Evolutionary conservation across 2,888 invertebrate species (phyloP).

Genomic region (Ichneumon xanthorius): DNA sequence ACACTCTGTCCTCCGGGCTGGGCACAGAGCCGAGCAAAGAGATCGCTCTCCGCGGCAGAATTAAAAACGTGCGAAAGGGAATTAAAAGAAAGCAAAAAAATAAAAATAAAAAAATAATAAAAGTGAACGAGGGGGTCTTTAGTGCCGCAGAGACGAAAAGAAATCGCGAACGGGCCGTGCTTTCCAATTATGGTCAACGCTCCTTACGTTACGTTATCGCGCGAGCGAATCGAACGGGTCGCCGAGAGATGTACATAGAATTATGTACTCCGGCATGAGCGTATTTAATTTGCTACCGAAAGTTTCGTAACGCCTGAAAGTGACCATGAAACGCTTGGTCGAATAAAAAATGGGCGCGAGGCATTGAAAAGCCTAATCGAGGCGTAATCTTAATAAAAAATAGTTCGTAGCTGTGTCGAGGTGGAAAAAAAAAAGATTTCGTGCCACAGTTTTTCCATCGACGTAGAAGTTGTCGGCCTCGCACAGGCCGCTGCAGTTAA

Average conservation of each 20-base stretch:
- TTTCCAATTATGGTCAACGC: constrained; percentile 65
- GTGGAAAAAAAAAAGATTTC: neutral
- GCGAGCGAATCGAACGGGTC: constrained; percentile 3
- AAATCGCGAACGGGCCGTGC: constrained; percentile 44
- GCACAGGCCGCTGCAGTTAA: neutral
- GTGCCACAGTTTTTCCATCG: neutral
- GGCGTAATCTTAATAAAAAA: neutral
- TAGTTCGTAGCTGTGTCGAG: neutral
- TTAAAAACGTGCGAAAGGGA: constrained; percentile 44
- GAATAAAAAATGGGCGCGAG: neutral
- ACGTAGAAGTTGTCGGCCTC: neutral
- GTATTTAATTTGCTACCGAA: neutral
- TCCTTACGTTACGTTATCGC: constrained; percentile 33
- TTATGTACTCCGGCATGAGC: neutral
- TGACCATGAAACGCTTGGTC: constrained; percentile 37
- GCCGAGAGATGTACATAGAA: constrained; percentile 10
- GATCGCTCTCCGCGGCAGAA: constrained; percentile 11
- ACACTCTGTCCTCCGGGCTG: constrained; percentile 17
- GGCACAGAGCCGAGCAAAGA: neutral
- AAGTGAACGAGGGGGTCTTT: constrained; percentile 9
- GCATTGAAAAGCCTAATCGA: constrained; percentile 13
- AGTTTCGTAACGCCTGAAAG: constrained; percentile 8
- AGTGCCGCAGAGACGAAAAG: constrained; percentile 35
- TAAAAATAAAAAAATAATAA: neutral
- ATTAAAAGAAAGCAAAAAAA: constrained; percentile 25